These are phyloP conservation scores for Temnothorax longispinosus DNA, from an alignment of 1,140 invertebrate species.

Conservation along the genomic window DNA sequence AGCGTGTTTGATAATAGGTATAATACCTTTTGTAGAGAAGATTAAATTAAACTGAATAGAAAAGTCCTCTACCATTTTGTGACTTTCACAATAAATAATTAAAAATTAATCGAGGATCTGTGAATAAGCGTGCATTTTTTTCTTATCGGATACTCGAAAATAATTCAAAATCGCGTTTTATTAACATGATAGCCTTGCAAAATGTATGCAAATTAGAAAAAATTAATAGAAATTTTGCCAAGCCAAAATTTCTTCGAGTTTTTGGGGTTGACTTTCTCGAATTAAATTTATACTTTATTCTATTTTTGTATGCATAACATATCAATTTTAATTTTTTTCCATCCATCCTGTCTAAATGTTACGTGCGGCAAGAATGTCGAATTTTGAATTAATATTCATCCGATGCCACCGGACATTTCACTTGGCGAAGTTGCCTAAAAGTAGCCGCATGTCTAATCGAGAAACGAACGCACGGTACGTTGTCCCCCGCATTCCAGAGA, in stretches of 20 bases:
- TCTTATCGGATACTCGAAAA: not conserved
- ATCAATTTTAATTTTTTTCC: not conserved
- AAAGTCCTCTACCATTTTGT: not conserved
- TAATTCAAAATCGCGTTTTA: not conserved
- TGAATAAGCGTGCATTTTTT: not conserved
- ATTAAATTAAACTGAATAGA: not conserved
- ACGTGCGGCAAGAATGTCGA: not conserved
- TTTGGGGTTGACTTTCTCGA: not conserved
- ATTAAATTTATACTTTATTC: no score
- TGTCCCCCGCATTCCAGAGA: not conserved
- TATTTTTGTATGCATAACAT: not conserved
- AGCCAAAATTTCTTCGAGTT: not conserved
- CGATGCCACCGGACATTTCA: not conserved
- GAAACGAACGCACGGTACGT: not conserved
- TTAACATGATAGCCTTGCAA: not conserved
- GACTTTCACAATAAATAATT: not conserved
- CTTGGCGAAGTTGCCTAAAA: not conserved
- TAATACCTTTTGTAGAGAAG: not conserved
- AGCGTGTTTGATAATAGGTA: not conserved
- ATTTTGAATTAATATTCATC: slow-evolving; percentile 4
- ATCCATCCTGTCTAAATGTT: not conserved
- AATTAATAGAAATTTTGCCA: not conserved
- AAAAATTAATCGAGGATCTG: not conserved
- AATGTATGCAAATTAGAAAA: not conserved
- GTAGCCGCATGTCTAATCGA: not conserved